Base-by-base conservation (phyloP, 2,888 invertebrate genomes). In the Hoplodrina blanda region DNA sequence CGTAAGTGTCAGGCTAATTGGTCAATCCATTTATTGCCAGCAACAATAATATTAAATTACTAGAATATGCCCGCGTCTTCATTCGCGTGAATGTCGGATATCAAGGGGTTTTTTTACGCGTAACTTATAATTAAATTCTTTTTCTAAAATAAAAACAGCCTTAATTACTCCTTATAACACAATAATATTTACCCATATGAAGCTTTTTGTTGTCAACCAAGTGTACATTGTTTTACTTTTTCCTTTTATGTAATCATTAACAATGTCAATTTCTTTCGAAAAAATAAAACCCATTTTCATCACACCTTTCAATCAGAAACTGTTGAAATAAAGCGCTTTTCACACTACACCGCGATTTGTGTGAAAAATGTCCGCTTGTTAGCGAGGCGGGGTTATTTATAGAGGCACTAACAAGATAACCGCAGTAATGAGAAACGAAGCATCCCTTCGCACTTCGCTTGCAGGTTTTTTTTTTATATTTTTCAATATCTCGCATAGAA, bases 371-470 rank as follows among this genome's bases (percentile, higher is more conserved):
- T 68, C 68, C 68, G 85, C 89, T 88, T 88, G 88, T 89, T 88
- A 89, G 85, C 81, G 69, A 61, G 72, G 41, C 61, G 67, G 56
- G 68, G 78, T 86, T 87, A 87, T 89, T 88, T 88, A 88, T 88
- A 83, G 82, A 84, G 80, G 69, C 82, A 73, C 84, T 89, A 89
- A 89, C 89, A 87, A 89, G 90, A 83, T 88, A 86, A 85, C 83
- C 78, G 71, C 65, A 41, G 82, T 89, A 87, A 89, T 88, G 85
- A 88, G 86, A 83, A 74, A 71, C 76, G 78, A 82, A 81, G 78
- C 76, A 78, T 76, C 80, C 80, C 70, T 83, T 79, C 68, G 70
- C 60, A 75, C 72, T 72, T 66, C 63, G 73, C 66, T 56, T 64
- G 75, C 57, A 66, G 53, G 67, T 69, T 62, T 80, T 73, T 80